These are phyloP conservation scores for Drosophila niveifrons DNA, from an alignment of 2,888 invertebrate species.

Conservation along the genomic window DNA sequence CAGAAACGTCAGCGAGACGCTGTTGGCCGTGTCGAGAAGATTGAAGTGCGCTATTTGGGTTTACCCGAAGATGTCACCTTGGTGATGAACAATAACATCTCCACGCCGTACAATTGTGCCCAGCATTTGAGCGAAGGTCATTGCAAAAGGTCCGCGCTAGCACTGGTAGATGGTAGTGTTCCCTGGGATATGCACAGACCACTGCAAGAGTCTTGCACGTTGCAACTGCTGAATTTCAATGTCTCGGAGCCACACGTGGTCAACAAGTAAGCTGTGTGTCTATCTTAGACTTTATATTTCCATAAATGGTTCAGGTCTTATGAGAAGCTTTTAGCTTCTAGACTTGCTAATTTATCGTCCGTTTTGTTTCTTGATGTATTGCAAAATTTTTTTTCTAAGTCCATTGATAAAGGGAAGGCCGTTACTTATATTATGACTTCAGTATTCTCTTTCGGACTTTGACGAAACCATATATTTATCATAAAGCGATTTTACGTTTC, in stretches of 20 bases:
- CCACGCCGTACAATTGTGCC: constrained; percentile 97
- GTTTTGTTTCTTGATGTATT: too few relatives aligned
- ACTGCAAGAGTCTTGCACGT: constrained; percentile 88
- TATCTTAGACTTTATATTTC: too few relatives aligned
- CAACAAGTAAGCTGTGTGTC: constrained; percentile 81
- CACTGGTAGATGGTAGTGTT: constrained; percentile 90
- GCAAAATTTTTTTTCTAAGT: too few relatives aligned
- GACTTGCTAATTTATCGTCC: too few relatives aligned
- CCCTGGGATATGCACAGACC: constrained; percentile 98
- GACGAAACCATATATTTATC: not conserved
- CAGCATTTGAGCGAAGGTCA: constrained; percentile 92
- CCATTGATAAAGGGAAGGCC: too few relatives aligned
- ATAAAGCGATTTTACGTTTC: not conserved
- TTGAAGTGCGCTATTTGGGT: constrained; percentile 93
- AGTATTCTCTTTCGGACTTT: too few relatives aligned
- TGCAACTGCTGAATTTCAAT: constrained; percentile 87
- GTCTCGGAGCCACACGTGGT: constrained; percentile 84
- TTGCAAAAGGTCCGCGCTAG: constrained; percentile 90
- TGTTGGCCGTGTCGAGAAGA: constrained; percentile 95
- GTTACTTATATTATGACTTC: too few relatives aligned
- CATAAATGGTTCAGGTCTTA: too few relatives aligned
- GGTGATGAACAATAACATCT: constrained; percentile 95
- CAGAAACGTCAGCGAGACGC: constrained; percentile 90
- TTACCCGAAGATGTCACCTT: constrained; percentile 90
- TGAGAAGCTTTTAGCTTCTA: too few relatives aligned